phyloP scores from a whole-genome alignment of 64 coral and sea anemone genomes.

The Porites australiensis region DNA sequence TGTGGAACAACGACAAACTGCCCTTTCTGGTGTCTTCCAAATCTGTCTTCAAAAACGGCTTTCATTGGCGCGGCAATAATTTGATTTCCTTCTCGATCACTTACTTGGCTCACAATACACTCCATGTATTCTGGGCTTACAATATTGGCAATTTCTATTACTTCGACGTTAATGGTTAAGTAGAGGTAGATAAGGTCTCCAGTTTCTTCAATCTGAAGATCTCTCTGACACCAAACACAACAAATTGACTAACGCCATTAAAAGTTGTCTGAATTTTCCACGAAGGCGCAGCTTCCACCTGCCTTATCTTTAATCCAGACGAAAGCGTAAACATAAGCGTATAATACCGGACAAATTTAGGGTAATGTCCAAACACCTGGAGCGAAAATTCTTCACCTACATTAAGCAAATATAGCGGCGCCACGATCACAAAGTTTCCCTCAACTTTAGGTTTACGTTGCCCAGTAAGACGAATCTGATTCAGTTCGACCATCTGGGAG shows the following conservation, averaged over 20 bases:
- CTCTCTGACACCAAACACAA: slow-evolving; percentile 3
- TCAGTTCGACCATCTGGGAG: background rate
- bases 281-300: background rate
- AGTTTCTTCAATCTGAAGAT: background rate
- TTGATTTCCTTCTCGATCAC: slow-evolving; percentile 10
- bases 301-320: background rate
- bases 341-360: background rate
- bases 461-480: background rate
- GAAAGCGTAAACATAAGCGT: slow-evolving; percentile 17
- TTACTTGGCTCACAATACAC: slow-evolving; percentile 1
- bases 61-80: background rate
- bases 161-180: background rate
- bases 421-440: background rate
- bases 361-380: background rate
- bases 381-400: slow-evolving; percentile 1
- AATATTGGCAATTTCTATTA: background rate
- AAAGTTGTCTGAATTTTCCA: slow-evolving; percentile 20
- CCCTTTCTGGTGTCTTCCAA: slow-evolving; percentile 24
- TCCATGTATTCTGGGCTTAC: slow-evolving; percentile 20
- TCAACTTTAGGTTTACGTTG: background rate
- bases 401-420: slow-evolving; percentile 2
- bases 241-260: slow-evolving; percentile 8
- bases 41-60: slow-evolving; percentile 51
- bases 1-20: slow-evolving; percentile 17
- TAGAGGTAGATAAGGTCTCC: too few relatives aligned